Base-by-base conservation (phyloP, 2,113 vertebrate species). In the Aspiorhynchus laticeps region DNA sequence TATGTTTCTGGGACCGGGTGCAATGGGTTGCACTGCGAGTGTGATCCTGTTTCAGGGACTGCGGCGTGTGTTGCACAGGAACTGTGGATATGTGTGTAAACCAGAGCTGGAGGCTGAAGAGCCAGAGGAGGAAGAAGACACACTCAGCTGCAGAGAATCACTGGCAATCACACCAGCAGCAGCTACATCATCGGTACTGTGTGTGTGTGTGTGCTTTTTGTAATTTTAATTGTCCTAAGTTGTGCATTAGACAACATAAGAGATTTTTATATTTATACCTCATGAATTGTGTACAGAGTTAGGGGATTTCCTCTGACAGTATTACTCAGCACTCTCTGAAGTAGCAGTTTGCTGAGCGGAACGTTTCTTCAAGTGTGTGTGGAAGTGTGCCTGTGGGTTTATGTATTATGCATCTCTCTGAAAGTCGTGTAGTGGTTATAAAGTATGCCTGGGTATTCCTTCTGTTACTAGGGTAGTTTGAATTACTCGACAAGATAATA, bases 21-120 rank as follows among this genome's bases (percentile, higher is more conserved):
- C 69, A 10, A 97, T 97, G 96, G 96, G 96, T 91, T 97, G 96
- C 92, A 94, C 95, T 71, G 96, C 96, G 73, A 97, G 96, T 46
- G 95, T 96, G 88, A 91, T 97, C 92, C 92, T 97, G 76, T 96
- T 97, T 92, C 95, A 96, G 95, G 94, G 96, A 90, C 95, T 96
- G 91, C 93, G 96, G 84, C 96, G 93, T 8, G 94, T 96, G 88
- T 92, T 96, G 91, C 94, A 96, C 88, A 96, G 95, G 90, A 97
- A 96, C 93, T 97, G 96, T 94, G 95, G 94, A 90, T 96, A 96
- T 91, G 95, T 96, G 89, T 96, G 95, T 92, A 95, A 96, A 88
- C 93, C 95, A 88, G 94, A 94, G 92, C 93, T 93, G 65, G 95
- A 96, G 90, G 95, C 94, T 91, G 93, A 95, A 93, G 95, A 93